Percentiles rank a stretch among this genome's conserved stretches.
These are phyloP conservation scores for Hypselothyrea guttata DNA, from an alignment of 2,888 invertebrate species.

Conservation along the genomic window DNA sequence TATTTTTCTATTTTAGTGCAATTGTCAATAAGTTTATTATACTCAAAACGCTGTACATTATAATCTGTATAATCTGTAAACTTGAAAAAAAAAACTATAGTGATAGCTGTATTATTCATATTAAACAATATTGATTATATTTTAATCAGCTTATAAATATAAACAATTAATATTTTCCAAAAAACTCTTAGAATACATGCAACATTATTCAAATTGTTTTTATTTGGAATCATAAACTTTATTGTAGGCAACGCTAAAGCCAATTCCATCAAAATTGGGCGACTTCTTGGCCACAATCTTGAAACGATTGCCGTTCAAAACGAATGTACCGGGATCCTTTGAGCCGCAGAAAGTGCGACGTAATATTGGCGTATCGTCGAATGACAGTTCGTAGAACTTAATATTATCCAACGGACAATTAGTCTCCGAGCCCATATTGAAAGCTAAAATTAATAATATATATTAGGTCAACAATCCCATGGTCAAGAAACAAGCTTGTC, in stretches of 20 bases:
- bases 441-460: conserved; percentile 61
- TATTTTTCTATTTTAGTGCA: conserved; percentile 22
- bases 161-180: too few relatives aligned
- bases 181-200: too few relatives aligned
- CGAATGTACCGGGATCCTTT: conserved; percentile 79
- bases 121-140: too few relatives aligned
- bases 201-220: background rate
- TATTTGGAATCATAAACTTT: background rate
- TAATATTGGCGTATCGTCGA: conserved; percentile 65
- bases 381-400: conserved; percentile 84
- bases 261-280: conserved; percentile 87
- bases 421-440: conserved; percentile 85
- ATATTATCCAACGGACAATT: conserved; percentile 86
- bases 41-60: background rate
- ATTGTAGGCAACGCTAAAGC: conserved; percentile 83
- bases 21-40: conserved; percentile 34
- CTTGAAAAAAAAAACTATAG: too few relatives aligned
- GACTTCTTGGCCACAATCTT: conserved; percentile 84
- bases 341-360: conserved; percentile 82
- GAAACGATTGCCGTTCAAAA: conserved; percentile 81
- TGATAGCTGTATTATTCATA: too few relatives aligned
- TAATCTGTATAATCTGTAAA: background rate
- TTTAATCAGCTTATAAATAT: too few relatives aligned
- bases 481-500: background rate
- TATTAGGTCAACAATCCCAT: background rate